Evolutionary conservation across 2,113 vertebrate genomes (phyloP).

Genomic region (Nannospalax galili): DNA sequence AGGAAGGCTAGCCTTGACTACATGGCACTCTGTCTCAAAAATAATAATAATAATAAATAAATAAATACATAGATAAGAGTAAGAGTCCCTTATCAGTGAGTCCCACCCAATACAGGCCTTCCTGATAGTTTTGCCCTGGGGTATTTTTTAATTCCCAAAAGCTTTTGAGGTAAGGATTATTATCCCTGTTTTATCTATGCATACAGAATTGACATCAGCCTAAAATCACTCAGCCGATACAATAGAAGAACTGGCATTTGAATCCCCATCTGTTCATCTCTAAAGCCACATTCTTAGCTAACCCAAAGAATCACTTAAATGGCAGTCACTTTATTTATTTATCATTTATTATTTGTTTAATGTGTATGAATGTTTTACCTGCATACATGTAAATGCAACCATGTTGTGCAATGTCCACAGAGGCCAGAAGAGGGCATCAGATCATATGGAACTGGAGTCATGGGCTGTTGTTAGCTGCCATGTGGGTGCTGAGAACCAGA

Average conservation of each 20-base stretch:
- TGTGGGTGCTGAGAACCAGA: too few relatives aligned
- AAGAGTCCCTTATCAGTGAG: neutral
- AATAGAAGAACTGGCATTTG: conserved; percentile 6
- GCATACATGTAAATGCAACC: too few relatives aligned
- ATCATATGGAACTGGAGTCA: too few relatives aligned
- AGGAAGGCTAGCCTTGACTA: too few relatives aligned
- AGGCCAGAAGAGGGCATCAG: too few relatives aligned
- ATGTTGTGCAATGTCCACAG: too few relatives aligned
- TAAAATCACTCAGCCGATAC: neutral
- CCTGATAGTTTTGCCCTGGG: neutral
- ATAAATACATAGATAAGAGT: neutral
- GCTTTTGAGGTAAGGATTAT: neutral
- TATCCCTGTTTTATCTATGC: neutral
- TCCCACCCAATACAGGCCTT: neutral
- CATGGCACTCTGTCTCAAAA: neutral
- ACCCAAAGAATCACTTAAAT: neutral
- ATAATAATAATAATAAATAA: neutral
- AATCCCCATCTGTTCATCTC: neutral
- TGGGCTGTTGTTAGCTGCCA: too few relatives aligned
- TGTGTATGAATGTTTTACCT: too few relatives aligned
- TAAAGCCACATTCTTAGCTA: neutral
- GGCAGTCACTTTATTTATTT: neutral
- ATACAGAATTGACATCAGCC: neutral
- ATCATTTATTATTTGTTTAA: neutral
- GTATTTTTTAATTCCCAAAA: neutral